Base-by-base conservation (phyloP, 2,888 invertebrate species). In the Apodemia duryi region DNA sequence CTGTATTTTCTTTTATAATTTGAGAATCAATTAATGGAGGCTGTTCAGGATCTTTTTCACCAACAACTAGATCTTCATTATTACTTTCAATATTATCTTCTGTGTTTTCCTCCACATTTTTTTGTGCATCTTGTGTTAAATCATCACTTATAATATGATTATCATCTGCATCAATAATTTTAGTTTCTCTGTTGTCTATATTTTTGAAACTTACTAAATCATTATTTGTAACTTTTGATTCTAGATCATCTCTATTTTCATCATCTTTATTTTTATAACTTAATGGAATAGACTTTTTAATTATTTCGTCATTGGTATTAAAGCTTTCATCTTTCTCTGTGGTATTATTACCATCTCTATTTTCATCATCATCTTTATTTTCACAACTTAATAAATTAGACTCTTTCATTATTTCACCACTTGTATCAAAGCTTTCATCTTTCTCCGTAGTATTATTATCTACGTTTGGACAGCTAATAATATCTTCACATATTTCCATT, bases 381-480 rank as follows among this genome's bases (percentile, higher is more conserved):
- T 21, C 54, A 51, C n/a, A 21, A 51, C 21, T 7, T 51, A 21
- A 21, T 51, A 21, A 21, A 21, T 7, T 21, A 51, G 51, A 9
- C 51, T 51, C 51, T 51, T 21, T 51, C 21, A 51, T 51, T 51
- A 21, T n/a, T 51, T 51, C n/a, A 7, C 7, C 7, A 51, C 13
- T 51, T 21, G 21, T 2, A 51, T 51, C 7, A 51, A 6, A 7
- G 51, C 2, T 51, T 51, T 21, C 51, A 21, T 51, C 51, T 51
- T 51, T 51, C 7, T 35, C 35, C n/a, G 3, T 35, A 6, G 5
- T 11, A n/a, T 32, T 35, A 6, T 63, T 35, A 6, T 63, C 70
- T 60, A 75, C 63, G 46, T 70, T 72, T 62, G 41, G 32, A 29
- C 67, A 63, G 63, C 74, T n/a, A 4, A 61, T 57, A 41, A 13